phyloP scores from a whole-genome alignment of 2,797 vertebrate species.

The Helostoma temminkii region DNA sequence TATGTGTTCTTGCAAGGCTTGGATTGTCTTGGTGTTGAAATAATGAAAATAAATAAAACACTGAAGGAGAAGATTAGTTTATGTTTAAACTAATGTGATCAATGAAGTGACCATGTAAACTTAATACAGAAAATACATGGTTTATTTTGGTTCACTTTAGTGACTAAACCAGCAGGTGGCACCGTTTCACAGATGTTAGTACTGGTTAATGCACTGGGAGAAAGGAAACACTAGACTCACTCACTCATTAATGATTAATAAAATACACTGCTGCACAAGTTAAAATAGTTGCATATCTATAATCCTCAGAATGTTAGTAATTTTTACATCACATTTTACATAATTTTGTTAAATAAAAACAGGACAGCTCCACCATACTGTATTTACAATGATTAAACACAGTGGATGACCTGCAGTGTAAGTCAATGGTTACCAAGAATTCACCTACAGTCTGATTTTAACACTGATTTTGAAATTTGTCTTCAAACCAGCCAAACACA shows the following conservation, averaged over 20 bases:
- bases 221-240: conserved; percentile 2
- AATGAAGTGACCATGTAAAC: conserved; percentile 32
- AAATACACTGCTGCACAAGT: conserved; percentile 6
- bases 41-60: too few relatives aligned
- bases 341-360: conserved; percentile 9
- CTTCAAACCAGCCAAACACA: neutral
- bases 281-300: conserved; percentile 16
- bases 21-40: too few relatives aligned
- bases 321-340: neutral
- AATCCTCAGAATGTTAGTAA: neutral
- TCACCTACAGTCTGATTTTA: conserved; percentile 8
- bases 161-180: conserved; percentile 71
- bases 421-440: neutral
- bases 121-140: conserved; percentile 37
- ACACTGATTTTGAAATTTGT: neutral
- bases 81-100: conserved; percentile 2
- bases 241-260: conserved; percentile 20
- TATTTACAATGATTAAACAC: neutral
- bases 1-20: too few relatives aligned
- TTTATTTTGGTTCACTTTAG: conserved; percentile 51
- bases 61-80: too few relatives aligned
- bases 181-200: conserved; percentile 56
- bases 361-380: conserved; percentile 16
- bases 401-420: neutral
- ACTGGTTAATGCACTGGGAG: neutral